Percentiles rank a stretch among this genome's conserved stretches.
Evolutionary conservation across 2,797 vertebrate species (phyloP).

Genomic region (Falco cherrug): DNA sequence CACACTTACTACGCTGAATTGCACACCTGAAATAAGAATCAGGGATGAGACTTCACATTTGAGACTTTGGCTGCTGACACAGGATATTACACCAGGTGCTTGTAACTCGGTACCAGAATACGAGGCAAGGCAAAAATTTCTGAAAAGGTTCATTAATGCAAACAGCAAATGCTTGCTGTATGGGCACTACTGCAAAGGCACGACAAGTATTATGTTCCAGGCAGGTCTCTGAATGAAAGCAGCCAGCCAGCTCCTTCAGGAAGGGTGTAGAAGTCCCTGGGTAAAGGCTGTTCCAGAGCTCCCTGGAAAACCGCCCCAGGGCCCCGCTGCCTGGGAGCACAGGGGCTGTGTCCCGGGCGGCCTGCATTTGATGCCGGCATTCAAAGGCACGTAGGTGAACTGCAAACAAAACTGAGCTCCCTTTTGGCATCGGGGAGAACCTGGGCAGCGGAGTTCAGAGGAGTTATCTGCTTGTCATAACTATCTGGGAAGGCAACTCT

Average conservation of each 20-base stretch:
- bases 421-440: neutral
- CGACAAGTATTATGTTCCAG: neutral
- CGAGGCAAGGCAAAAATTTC: neutral
- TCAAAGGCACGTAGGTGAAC: neutral
- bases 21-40: neutral
- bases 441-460: rapidly evolving
- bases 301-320: neutral
- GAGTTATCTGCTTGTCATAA: neutral
- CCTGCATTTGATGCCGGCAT: neutral
- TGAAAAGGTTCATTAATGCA: neutral
- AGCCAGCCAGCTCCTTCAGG: neutral
- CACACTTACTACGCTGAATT: neutral
- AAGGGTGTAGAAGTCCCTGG: neutral
- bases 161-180: neutral
- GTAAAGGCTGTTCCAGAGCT: neutral
- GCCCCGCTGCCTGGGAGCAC: neutral
- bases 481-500: neutral
- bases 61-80: neutral
- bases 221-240: neutral
- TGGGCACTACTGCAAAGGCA: neutral
- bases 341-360: neutral
- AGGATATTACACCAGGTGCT: neutral
- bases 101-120: neutral
- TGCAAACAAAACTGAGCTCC: neutral
- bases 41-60: neutral